These are phyloP conservation scores for Digitonthophagus gazella DNA, from an alignment of 2,888 invertebrate species.

Conservation along the genomic window DNA sequence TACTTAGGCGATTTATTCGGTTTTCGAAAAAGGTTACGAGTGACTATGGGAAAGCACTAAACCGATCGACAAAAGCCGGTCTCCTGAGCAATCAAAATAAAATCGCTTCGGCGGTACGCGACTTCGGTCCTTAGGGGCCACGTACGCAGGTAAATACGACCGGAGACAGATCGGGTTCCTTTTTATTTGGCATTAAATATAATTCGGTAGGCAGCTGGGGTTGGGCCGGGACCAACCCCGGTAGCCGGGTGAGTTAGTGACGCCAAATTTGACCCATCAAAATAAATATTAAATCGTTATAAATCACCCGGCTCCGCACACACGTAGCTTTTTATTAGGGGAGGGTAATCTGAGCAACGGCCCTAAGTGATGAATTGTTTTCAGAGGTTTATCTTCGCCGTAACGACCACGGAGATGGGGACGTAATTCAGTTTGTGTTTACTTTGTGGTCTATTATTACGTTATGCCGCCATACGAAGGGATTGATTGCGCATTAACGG, in stretches of 20 bases:
- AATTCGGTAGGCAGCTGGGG: constrained; percentile 50
- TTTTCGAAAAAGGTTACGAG: constrained; percentile 16
- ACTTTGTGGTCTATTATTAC: constrained; percentile 36
- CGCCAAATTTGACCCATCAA: constrained; percentile 55
- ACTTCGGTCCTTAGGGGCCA: constrained; percentile 37
- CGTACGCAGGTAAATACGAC: constrained; percentile 26
- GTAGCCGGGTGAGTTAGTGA: constrained; percentile 47
- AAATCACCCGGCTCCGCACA: constrained; percentile 47
- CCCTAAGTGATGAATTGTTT: constrained; percentile 44
- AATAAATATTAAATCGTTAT: constrained; percentile 56
- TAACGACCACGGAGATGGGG: constrained; percentile 24
- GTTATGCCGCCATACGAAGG: no score
- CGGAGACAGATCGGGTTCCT: constrained; percentile 28
- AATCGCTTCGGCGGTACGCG: constrained; percentile 32
- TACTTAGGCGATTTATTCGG: background rate
- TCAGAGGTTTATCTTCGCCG: constrained; percentile 40
- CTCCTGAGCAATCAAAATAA: constrained; percentile 36
- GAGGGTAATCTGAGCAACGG: constrained; percentile 26
- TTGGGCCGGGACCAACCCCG: constrained; percentile 31
- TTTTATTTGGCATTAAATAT: constrained; percentile 43
- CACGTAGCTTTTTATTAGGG: constrained; percentile 38
- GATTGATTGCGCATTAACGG: no score
- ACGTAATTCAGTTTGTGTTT: constrained; percentile 43
- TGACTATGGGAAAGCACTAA: constrained; percentile 45
- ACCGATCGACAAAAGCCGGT: constrained; percentile 44